These are phyloP conservation scores for Parazoanthus atlanticus DNA, from an alignment of 92 coral and sea anemone species.

Conservation along the genomic window DNA sequence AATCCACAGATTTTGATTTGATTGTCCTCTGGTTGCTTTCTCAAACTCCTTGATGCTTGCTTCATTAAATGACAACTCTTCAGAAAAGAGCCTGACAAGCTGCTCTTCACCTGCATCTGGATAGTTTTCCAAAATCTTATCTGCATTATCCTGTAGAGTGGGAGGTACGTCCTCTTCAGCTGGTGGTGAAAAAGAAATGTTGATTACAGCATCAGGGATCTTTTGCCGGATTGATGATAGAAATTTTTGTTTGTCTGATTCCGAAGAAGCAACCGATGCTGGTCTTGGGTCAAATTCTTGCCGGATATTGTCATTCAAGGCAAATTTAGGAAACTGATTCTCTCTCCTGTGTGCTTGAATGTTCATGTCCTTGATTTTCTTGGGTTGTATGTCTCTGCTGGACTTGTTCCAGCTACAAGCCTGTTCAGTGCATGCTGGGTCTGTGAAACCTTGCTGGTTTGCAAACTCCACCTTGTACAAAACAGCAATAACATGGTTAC, in stretches of 20 bases:
- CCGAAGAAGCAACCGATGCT: not conserved
- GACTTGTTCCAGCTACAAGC: constrained; percentile 58
- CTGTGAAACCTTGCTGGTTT: constrained; percentile 53
- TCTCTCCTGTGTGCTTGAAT: constrained; percentile 46
- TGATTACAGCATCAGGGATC: constrained; percentile 43
- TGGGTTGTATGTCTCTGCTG: constrained; percentile 43
- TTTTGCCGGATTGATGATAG: constrained; percentile 2
- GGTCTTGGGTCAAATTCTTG: constrained; percentile 61
- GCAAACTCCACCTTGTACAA: constrained; percentile 65
- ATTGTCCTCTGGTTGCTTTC: constrained; percentile 53
- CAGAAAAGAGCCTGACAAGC: not conserved
- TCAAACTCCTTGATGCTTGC: constrained; percentile 43
- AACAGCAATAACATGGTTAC: constrained; percentile 61
- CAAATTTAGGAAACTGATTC: constrained; percentile 38
- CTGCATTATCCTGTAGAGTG: constrained; percentile 33
- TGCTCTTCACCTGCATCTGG: constrained; percentile 26
- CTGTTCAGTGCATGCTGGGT: constrained; percentile 52
- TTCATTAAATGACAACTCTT: constrained; percentile 41
- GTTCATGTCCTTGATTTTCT: constrained; percentile 55
- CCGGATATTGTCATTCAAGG: constrained; percentile 17
- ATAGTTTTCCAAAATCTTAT: constrained; percentile 25
- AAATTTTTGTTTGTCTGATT: constrained; percentile 3
- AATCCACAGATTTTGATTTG: constrained; percentile 34
- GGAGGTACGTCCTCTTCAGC: constrained; percentile 41
- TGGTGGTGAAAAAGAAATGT: constrained; percentile 35